Percentiles rank a stretch among this genome's conserved stretches.
These are phyloP conservation scores for Caprella mutica DNA, from an alignment of 2,888 invertebrate genomes.

Conservation along the genomic window DNA sequence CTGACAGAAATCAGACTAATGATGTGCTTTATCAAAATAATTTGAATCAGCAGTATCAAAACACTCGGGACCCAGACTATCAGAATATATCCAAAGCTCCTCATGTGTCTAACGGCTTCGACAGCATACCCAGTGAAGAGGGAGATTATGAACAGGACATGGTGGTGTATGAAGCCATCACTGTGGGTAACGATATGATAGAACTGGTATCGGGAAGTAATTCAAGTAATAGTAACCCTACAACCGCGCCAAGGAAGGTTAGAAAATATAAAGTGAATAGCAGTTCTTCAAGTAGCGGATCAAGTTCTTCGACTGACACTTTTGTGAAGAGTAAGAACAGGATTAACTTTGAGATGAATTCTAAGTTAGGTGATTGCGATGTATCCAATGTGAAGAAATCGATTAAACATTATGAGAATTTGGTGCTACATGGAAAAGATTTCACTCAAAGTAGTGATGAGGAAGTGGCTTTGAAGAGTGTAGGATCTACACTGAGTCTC, in stretches of 20 bases:
- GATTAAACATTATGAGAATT: conserved; percentile 30
- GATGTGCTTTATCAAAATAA: too few relatives aligned
- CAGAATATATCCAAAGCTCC: conserved; percentile 21
- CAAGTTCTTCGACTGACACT: too few relatives aligned
- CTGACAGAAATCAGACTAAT: not conserved
- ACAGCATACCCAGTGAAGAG: conserved; percentile 18
- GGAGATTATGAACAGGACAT: conserved; percentile 30
- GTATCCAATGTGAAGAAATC: conserved; percentile 20
- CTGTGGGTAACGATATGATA: conserved; percentile 29
- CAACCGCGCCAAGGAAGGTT: not conserved
- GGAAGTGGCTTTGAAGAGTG: conserved; percentile 24
- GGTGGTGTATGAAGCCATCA: conserved; percentile 32
- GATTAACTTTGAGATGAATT: too few relatives aligned
- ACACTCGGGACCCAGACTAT: conserved; percentile 18
- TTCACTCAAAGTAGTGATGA: conserved; percentile 4
- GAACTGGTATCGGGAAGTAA: conserved; percentile 12
- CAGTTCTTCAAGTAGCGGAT: not conserved
- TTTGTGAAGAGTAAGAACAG: not conserved
- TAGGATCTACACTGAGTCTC: conserved; percentile 26
- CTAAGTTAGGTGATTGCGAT: too few relatives aligned
- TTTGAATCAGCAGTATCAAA: too few relatives aligned
- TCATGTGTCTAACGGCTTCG: not conserved
- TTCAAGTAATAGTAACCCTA: not conserved
- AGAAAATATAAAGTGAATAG: not conserved
- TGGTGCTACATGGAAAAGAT: conserved; percentile 3